phyloP scores from a whole-genome alignment of 2,888 invertebrate genomes.

The Hermaeophaga mercurialis region DNA sequence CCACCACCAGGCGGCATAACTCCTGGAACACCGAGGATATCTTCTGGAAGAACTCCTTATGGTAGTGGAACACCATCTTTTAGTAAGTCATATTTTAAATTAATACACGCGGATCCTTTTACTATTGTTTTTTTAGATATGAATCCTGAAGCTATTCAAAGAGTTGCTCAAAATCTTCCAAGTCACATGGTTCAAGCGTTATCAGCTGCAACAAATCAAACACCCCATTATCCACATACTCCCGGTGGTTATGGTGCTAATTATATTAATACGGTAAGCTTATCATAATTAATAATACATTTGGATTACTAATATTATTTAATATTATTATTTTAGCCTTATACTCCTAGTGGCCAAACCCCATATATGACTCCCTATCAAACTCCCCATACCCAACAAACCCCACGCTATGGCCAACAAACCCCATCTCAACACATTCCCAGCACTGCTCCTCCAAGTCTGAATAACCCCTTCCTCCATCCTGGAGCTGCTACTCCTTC shows the following conservation, averaged over 20 bases:
- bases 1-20: slow-evolving; percentile 77
- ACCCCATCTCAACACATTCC: slow-evolving; percentile 55
- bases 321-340: slow-evolving; percentile 61
- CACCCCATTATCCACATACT: slow-evolving; percentile 74
- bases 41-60: slow-evolving; percentile 64
- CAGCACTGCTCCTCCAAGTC: slow-evolving; percentile 45
- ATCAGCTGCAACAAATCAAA: slow-evolving; percentile 73
- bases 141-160: slow-evolving; percentile 71
- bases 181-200: slow-evolving; percentile 73
- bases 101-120: too few species aligned
- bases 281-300: too few species aligned
- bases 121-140: slow-evolving; percentile 55
- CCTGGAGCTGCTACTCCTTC: slow-evolving; percentile 62
- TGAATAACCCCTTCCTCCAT: slow-evolving; percentile 63
- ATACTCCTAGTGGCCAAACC: slow-evolving; percentile 91
- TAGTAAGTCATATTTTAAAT: slow-evolving; percentile 21
- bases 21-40: slow-evolving; percentile 72
- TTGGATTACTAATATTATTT: background rate
- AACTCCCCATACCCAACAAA: slow-evolving; percentile 70
- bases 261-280: slow-evolving; percentile 72
- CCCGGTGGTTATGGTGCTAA: slow-evolving; percentile 72
- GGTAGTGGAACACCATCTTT: slow-evolving; percentile 46
- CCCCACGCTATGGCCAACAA: slow-evolving; percentile 68
- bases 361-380: slow-evolving; percentile 93
- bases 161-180: slow-evolving; percentile 73